Conservation (phyloP, 2,797 vertebrate genomes). For the Lycodopsis pacificus region DNA sequence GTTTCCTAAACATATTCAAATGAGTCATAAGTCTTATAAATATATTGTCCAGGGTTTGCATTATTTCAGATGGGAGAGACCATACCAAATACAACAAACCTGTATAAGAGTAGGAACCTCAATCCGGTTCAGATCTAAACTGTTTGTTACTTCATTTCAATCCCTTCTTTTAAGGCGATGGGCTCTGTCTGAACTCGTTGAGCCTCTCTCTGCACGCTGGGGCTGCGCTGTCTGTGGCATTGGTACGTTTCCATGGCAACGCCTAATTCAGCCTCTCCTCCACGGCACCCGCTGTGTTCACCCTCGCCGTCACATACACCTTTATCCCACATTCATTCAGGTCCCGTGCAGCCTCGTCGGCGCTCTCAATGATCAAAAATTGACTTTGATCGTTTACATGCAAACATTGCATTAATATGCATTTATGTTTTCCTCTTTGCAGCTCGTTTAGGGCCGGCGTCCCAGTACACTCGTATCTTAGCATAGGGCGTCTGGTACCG, state of each 20-base stretch:
- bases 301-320: not conserved
- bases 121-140: no score
- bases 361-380: not conserved
- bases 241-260: slow-evolving; percentile 13
- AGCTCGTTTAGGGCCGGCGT: not conserved
- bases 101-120: no score
- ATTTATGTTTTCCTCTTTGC: no score
- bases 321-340: not conserved
- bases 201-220: slow-evolving; percentile 1
- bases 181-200: not conserved
- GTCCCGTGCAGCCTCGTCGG: slow-evolving; percentile 1
- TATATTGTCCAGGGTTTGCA: no score
- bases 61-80: no score
- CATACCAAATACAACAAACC: no score
- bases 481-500: not conserved
- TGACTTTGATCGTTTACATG: no score
- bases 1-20: not conserved
- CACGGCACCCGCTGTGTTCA: fast-evolving
- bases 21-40: no score
- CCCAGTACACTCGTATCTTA: slow-evolving; percentile 7
- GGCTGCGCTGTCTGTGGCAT: not conserved
- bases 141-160: no score
- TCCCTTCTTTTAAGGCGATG: not conserved
- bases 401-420: no score
- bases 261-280: not conserved